These are phyloP conservation scores for Balearica regulorum DNA, from an alignment of 2,797 vertebrate species.

Conservation along the genomic window DNA sequence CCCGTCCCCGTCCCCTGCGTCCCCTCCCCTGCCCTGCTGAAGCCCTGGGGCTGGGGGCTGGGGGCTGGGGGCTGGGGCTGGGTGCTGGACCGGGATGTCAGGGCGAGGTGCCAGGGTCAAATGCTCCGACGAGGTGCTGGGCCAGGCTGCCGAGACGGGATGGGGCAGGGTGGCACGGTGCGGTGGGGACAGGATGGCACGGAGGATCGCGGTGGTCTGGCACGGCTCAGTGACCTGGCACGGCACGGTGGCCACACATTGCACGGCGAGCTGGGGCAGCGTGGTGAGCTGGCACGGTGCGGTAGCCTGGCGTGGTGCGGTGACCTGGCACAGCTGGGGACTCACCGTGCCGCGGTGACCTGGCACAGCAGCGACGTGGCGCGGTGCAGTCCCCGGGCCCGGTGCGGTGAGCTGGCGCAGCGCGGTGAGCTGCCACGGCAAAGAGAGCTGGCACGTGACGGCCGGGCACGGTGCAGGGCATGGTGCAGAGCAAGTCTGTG, in stretches of 20 bases:
- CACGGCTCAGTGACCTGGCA: neutral
- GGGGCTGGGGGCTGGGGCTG: too few relatives aligned
- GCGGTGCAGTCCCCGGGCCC: neutral
- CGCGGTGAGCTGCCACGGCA: neutral
- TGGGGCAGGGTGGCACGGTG: neutral
- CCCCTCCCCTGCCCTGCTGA: neutral
- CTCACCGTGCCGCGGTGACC: neutral
- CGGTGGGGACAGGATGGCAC: neutral
- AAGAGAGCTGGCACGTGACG: neutral
- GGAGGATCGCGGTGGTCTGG: neutral
- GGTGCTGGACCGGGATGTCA: accelerated
- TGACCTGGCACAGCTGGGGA: neutral
- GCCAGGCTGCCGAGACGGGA: neutral
- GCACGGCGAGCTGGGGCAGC: neutral
- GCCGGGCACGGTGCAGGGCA: neutral
- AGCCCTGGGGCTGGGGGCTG: neutral
- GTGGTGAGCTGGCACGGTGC: neutral
- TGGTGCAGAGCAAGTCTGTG: neutral
- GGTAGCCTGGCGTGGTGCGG: neutral
- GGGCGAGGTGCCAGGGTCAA: neutral
- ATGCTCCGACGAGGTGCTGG: too few relatives aligned
- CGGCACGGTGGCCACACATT: neutral
- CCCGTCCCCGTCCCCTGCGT: neutral
- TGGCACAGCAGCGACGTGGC: neutral
- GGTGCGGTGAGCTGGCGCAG: neutral